Conservation (phyloP, 2,113 vertebrate genomes). For the Tragulus kanchil region DNA sequence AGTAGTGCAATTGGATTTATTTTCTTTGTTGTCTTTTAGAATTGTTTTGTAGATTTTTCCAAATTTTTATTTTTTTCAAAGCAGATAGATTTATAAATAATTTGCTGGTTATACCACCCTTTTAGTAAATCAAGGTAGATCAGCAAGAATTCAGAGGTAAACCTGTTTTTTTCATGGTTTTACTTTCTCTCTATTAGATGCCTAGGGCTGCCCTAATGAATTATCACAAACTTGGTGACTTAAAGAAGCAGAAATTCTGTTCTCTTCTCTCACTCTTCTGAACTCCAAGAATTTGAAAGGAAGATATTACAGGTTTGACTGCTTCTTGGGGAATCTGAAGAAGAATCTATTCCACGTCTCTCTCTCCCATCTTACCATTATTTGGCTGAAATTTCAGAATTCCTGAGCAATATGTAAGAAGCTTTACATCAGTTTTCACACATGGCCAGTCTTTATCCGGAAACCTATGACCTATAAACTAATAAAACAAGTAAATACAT, state of each 20-base stretch:
- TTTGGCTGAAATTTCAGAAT: conserved; percentile 47
- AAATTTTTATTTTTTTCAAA: neutral
- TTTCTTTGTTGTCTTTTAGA: conserved; percentile 2
- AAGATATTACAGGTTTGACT: neutral
- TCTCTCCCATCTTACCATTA: neutral
- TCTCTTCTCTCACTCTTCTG: neutral
- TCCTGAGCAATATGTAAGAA: conserved; percentile 3
- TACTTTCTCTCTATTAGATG: neutral
- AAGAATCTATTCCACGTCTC: neutral
- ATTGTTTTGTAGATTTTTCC: neutral
- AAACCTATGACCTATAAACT: neutral
- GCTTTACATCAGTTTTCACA: neutral
- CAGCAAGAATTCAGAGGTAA: neutral
- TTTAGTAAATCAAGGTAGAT: neutral
- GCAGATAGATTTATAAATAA: neutral
- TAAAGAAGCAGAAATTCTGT: neutral
- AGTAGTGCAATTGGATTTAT: neutral
- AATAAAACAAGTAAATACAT: neutral
- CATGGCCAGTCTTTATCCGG: neutral
- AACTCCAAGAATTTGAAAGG: neutral
- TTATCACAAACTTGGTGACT: neutral
- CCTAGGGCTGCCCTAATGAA: neutral
- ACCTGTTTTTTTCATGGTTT: neutral
- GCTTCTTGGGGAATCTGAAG: neutral
- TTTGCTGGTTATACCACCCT: neutral